These are phyloP conservation scores for Lordiphosa mommai DNA, from an alignment of 1,140 invertebrate species.

Conservation along the genomic window DNA sequence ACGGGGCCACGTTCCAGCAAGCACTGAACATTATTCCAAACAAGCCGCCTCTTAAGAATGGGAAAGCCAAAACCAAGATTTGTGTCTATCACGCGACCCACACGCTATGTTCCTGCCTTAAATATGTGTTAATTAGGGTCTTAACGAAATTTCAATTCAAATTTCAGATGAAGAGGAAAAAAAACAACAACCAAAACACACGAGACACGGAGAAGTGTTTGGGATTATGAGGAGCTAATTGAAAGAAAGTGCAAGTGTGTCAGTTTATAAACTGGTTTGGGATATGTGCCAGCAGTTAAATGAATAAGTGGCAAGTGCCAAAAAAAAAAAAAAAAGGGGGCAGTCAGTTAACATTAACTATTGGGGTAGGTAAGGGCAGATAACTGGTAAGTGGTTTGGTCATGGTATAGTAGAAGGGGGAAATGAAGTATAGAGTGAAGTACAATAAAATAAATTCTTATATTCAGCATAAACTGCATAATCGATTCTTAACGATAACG, in stretches of 20 bases:
- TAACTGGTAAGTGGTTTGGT: too few species aligned
- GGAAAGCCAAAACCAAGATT: constrained; percentile 6
- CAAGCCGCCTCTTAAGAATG: constrained; percentile 58
- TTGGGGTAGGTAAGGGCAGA: constrained; percentile 1
- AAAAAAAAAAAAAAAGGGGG: background rate
- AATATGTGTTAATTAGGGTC: constrained; percentile 61
- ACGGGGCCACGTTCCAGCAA: constrained; percentile 23
- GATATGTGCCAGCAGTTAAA: constrained; percentile 1
- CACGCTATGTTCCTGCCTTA: constrained; percentile 38
- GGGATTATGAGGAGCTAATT: constrained; percentile 43
- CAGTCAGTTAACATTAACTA: too few species aligned
- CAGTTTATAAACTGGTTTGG: constrained; percentile 33
- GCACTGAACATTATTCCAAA: constrained; percentile 30
- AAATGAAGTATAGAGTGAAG: too few species aligned
- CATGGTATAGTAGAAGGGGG: too few species aligned
- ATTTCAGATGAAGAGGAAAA: constrained; percentile 20
- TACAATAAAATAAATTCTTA: too few species aligned
- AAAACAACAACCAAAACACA: constrained; percentile 18
- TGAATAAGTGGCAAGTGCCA: constrained; percentile 1
- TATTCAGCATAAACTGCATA: too few species aligned
- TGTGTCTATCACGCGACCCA: constrained; percentile 53
- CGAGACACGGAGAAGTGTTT: constrained; percentile 3
- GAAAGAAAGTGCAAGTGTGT: constrained; percentile 72
- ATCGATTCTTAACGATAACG: too few species aligned
- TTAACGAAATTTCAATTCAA: constrained; percentile 34